phyloP scores from a whole-genome alignment of 2,113 vertebrate genomes.

The Emberiza fucata region DNA sequence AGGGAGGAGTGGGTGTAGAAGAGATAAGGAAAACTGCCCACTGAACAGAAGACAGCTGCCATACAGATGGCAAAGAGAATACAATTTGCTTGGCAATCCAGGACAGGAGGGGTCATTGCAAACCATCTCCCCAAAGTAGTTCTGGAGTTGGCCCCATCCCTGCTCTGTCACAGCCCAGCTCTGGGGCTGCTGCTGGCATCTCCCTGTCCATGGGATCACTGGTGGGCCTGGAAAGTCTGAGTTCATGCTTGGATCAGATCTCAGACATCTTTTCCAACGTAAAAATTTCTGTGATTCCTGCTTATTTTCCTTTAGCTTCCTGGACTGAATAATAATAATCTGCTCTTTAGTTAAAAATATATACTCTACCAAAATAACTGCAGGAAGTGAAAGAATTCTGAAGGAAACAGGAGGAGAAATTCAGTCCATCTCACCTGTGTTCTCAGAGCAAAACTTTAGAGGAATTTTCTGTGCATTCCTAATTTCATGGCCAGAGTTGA shows the following conservation, averaged over 20 bases:
- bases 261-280: background rate
- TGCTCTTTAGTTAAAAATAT: background rate
- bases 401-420: background rate
- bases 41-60: too few species aligned
- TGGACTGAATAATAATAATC: background rate
- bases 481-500: background rate
- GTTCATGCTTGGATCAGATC: background rate
- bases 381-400: background rate
- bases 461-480: background rate
- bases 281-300: background rate
- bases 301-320: background rate
- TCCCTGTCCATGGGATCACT: background rate
- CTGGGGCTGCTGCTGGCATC: background rate
- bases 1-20: too few species aligned
- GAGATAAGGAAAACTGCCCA: too few species aligned
- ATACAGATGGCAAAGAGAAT: too few species aligned
- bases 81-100: too few species aligned
- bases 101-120: background rate
- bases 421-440: accelerated
- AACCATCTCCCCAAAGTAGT: background rate
- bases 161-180: background rate
- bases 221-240: background rate
- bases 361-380: background rate
- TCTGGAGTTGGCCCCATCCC: background rate
- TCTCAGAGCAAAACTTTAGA: background rate